Percentiles rank a stretch among this genome's conserved stretches.
Conservation (phyloP, 1,140 invertebrate genomes). For the Camponotus floridanus region DNA sequence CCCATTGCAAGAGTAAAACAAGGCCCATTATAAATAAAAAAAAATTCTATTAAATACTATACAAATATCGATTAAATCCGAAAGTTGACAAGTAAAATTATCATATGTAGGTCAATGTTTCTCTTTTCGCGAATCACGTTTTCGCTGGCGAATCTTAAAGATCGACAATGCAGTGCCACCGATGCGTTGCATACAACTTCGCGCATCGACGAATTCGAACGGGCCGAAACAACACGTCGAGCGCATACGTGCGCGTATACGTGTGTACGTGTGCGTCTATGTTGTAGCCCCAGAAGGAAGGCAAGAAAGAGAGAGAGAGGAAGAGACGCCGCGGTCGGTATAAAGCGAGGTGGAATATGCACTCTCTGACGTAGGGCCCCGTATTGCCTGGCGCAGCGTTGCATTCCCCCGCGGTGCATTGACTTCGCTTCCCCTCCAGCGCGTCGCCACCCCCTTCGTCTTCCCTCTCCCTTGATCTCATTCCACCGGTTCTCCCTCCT, state of each 20-base stretch:
- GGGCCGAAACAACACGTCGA: constrained; percentile 23
- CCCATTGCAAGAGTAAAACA: no score
- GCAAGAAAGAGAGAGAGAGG: constrained; percentile 10
- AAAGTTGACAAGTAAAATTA: not conserved
- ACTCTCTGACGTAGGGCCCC: constrained; percentile 81
- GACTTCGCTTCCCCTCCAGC: constrained; percentile 80
- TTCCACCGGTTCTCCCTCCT: constrained; percentile 37
- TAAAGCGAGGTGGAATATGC: constrained; percentile 80
- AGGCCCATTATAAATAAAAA: not conserved
- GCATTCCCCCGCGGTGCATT: constrained; percentile 85
- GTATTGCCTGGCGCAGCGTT: constrained; percentile 79
- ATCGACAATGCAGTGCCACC: not conserved
- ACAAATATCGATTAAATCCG: no score
- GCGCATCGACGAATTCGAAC: constrained; percentile 22
- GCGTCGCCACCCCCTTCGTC: constrained; percentile 48
- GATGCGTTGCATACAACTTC: constrained; percentile 1
- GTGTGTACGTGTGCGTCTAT: not conserved
- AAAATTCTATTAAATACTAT: not conserved
- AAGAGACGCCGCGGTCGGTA: constrained; percentile 59
- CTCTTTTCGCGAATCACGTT: not conserved
- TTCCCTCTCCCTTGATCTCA: constrained; percentile 18
- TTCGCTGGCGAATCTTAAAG: not conserved
- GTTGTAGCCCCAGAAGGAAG: not conserved
- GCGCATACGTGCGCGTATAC: no score
- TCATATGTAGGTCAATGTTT: not conserved